Evolutionary conservation across 2,113 vertebrate species (phyloP).

Genomic region (Oreochromis tanganicae): DNA sequence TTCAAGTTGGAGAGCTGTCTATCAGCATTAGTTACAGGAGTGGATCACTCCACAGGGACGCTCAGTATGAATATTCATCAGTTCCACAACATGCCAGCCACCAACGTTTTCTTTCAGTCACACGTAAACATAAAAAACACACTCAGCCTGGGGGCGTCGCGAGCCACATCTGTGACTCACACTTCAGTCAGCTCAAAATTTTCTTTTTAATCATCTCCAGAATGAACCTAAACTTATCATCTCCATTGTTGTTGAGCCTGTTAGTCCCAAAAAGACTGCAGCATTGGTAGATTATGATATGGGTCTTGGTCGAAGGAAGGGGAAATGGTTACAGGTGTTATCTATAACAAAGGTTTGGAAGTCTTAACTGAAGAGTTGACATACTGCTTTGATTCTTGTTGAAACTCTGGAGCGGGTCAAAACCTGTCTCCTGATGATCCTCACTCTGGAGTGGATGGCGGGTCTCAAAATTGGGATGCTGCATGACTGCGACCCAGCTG

Average conservation of each 20-base stretch:
- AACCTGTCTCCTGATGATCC: conserved; percentile 92
- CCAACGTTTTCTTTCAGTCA: neutral
- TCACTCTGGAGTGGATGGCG: conserved; percentile 89
- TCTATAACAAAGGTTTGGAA: neutral
- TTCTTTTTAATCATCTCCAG: neutral
- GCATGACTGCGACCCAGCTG: conserved; percentile 76
- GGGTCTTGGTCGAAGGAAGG: neutral
- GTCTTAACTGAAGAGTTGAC: conserved; percentile 35
- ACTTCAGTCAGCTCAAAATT: neutral
- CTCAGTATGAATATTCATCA: conserved; percentile 71
- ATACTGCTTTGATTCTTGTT: conserved; percentile 79
- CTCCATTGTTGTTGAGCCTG: neutral
- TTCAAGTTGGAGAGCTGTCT: conserved; percentile 56
- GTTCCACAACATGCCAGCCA: conserved; percentile 53
- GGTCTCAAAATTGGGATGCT: conserved; percentile 86
- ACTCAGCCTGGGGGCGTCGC: conserved; percentile 8
- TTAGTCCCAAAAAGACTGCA: neutral
- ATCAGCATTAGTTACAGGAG: conserved; percentile 66
- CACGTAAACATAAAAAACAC: conserved; percentile 37
- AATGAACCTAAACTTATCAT: neutral
- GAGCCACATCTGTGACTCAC: conserved; percentile 40
- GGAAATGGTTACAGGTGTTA: neutral
- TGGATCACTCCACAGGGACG: conserved; percentile 56
- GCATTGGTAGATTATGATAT: neutral
- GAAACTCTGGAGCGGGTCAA: conserved; percentile 85